Evolutionary conservation across 1,140 invertebrate species (phyloP).

Genomic region (Bombyx mori): DNA sequence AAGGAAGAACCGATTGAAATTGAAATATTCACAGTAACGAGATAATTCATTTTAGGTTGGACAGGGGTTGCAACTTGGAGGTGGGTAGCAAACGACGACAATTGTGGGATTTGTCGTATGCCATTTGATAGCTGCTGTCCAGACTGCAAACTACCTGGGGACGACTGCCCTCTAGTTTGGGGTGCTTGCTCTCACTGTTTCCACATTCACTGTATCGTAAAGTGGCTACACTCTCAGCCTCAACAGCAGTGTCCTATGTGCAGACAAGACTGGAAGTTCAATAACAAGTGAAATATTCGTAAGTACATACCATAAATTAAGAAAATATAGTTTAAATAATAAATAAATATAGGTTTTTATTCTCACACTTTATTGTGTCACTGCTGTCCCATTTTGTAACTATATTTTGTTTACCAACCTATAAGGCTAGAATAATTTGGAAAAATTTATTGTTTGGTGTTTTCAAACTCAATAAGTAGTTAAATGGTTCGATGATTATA

Average conservation of each 20-base stretch:
- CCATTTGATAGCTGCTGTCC: conserved; percentile 98
- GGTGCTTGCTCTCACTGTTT: conserved; percentile 99
- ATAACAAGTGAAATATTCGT: conserved; percentile 74
- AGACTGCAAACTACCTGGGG: conserved; percentile 98
- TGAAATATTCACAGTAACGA: neutral
- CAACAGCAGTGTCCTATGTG: conserved; percentile 99
- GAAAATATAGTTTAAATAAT: conserved; percentile 6
- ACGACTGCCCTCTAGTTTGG: conserved; percentile 99
- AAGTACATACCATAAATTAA: neutral
- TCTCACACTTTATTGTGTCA: too few relatives aligned
- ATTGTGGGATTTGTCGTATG: conserved; percentile 99
- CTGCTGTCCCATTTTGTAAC: too few relatives aligned
- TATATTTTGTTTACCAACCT: too few relatives aligned
- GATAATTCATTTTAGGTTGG: conserved; percentile 77
- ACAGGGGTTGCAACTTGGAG: conserved; percentile 97
- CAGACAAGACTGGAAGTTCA: conserved; percentile 99
- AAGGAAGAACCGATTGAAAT: too few relatives aligned
- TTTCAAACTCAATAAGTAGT: too few relatives aligned
- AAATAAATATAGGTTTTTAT: neutral
- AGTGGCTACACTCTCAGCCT: conserved; percentile 98
- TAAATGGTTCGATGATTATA: too few relatives aligned
- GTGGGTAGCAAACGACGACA: conserved; percentile 99
- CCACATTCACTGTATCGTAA: conserved; percentile 99
- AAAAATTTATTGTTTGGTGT: too few relatives aligned
- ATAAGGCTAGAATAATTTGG: too few relatives aligned